Evolutionary conservation across 2,888 invertebrate genomes (phyloP), one percentile per base, ranked within the genome.

Genomic region (Argynnis bischoffii): DNA sequence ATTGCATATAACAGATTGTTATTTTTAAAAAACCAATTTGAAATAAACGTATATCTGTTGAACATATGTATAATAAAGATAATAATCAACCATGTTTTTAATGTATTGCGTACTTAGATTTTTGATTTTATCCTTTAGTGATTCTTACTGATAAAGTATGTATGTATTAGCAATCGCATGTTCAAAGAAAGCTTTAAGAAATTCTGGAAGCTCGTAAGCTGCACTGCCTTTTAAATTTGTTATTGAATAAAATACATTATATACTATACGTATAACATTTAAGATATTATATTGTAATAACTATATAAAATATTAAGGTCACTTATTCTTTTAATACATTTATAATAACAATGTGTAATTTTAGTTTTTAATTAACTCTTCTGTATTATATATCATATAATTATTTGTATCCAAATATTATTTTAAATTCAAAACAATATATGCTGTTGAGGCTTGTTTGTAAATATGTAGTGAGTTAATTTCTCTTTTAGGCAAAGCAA

Each of bases 51-150:
- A 57, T n/a, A 59, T 59, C n/a, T 26, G 15, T 14, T 8, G 16
- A 13, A 48, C 1, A 48, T 26, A 31, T 6, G 6, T 48, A 8
- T 11, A 41, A 8, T 41, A 13, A 26, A 48, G 48, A 59, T 59
- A 59, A 59, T 3, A 31, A 59, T 48, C 16, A 59, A 59, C 26
- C 26, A 48, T 31, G 48, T 48, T 59, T 59, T 59, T 31, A 8
- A 48, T 48, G 16, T 59, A 59, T 13, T 59, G 48, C 59, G 59
- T 48, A 59, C 48, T 31, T 48, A n/a, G n/a, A 48, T 59, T 26
- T 56, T n/a, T 48, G 31, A 48, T 59, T 59, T 59, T 48, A 11
- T 59, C 11, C 8, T 48, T 0, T 47, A 35, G 35, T 8, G 2
- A 41, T 11, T 41, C 35, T 41, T 41, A 11, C 35, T 11, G 11